These are phyloP conservation scores for Nephrotoma guestfalica DNA, from an alignment of 2,888 invertebrate species.

Conservation along the genomic window DNA sequence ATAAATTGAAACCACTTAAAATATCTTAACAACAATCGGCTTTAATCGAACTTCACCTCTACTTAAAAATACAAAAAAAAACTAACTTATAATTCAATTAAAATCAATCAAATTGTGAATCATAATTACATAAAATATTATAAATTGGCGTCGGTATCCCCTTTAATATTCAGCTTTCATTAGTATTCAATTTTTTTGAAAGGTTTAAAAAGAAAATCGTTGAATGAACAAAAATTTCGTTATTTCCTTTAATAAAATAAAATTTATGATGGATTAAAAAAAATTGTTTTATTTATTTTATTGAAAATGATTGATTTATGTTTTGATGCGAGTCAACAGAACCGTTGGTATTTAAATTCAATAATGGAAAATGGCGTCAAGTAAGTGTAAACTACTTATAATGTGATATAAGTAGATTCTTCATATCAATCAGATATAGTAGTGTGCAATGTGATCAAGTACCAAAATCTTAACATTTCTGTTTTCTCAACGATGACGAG, in stretches of 20 bases:
- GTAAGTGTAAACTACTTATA: neutral
- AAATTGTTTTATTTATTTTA: neutral
- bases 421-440: neutral
- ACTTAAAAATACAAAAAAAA: neutral
- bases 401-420: neutral
- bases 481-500: neutral
- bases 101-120: neutral
- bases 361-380: neutral
- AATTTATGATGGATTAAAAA: neutral
- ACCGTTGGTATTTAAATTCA: neutral
- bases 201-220: neutral
- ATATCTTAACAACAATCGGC: neutral
- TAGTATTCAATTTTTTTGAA: neutral
- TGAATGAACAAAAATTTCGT: neutral
- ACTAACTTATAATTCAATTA: neutral
- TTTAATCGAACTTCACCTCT: neutral
- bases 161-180: neutral
- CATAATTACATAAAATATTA: neutral
- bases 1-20: neutral
- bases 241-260: too few relatives aligned
- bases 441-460: neutral
- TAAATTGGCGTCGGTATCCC: neutral
- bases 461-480: neutral
- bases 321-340: neutral
- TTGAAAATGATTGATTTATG: neutral